phyloP scores from a whole-genome alignment of 2,113 vertebrate genomes.

The Tor tambroides region DNA sequence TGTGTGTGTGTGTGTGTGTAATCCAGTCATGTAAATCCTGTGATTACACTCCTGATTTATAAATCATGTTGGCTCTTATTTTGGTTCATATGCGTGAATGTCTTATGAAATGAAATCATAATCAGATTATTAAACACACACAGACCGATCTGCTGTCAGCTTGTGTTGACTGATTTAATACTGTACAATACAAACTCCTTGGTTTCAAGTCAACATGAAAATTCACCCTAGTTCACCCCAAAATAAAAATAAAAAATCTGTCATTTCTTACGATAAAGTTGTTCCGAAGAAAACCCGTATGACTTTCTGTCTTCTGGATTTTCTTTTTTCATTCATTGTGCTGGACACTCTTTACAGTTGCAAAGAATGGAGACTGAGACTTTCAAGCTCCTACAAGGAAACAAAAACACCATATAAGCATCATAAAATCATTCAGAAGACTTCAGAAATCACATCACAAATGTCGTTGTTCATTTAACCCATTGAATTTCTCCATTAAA shows the following conservation, averaged over 20 bases:
- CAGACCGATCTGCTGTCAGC: background rate
- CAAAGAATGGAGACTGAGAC: background rate
- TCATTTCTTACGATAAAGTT: background rate
- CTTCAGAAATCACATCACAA: background rate
- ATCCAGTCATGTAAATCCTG: too few species aligned
- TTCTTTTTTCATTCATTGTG: background rate
- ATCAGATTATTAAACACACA: too few species aligned
- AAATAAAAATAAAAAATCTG: too few species aligned
- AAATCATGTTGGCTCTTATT: too few species aligned
- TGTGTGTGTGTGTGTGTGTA: too few species aligned
- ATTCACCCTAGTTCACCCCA: background rate
- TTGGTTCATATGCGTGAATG: too few species aligned
- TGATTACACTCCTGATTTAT: too few species aligned
- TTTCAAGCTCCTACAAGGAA: background rate
- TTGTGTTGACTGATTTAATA: background rate
- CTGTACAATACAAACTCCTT: background rate
- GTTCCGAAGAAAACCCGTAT: background rate
- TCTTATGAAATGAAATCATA: too few species aligned
- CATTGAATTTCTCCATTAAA: too few species aligned
- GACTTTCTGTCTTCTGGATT: background rate
- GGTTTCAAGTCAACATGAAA: background rate
- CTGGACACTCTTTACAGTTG: background rate
- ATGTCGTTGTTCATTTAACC: background rate
- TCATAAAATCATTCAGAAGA: background rate
- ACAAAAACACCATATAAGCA: background rate